These are phyloP conservation scores for fruit fly (Drosophila melanogaster) DNA, from an alignment of 1,140 invertebrate species.

Conservation along the genomic window Release_6_plus_ISO1_MT NC_004354.4:17513501-17514000, in stretches of 20 bases:
- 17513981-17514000: no score
- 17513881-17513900: not conserved
- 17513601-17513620: no score
- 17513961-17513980: no score
- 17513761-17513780: slow-evolving; percentile 6
- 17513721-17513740: not conserved
- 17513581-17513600: not conserved
- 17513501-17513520: slow-evolving; percentile 72
- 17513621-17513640: not conserved
- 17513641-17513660: no score
- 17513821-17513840: slow-evolving; percentile 26
- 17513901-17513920: not conserved
- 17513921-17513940: not conserved
- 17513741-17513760: not conserved
- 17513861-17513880: slow-evolving; percentile 22
- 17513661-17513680: not conserved
- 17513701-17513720: not conserved
- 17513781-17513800: slow-evolving; percentile 29
- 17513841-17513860: slow-evolving; percentile 13
- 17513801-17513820: slow-evolving; percentile 30
- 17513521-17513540: slow-evolving; percentile 46
- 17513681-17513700: not conserved
- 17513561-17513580: not conserved
- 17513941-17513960: not conserved
- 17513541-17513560: not conserved